Percentiles rank a stretch among this genome's conserved stretches.
Evolutionary conservation across 2,113 vertebrate species (phyloP).

Genomic region (Zosterops pallidus): DNA sequence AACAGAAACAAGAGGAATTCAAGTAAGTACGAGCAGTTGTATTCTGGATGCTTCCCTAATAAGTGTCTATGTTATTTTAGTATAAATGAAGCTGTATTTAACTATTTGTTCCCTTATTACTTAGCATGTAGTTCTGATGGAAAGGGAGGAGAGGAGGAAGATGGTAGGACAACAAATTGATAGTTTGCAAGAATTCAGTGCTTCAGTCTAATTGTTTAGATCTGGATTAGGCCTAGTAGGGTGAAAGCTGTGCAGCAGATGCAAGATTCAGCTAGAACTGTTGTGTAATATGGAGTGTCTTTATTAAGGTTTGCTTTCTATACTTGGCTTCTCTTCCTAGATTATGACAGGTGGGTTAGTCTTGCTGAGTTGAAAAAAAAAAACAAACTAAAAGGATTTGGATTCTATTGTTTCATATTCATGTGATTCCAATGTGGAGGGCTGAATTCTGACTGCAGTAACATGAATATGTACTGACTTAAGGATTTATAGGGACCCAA

Average conservation of each 20-base stretch:
- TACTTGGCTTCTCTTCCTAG: neutral
- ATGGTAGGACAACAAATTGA: neutral
- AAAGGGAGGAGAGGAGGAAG: neutral
- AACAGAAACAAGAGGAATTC: conserved; percentile 98
- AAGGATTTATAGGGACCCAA: neutral
- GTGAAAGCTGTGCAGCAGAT: neutral
- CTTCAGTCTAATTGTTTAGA: neutral
- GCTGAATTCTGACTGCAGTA: neutral
- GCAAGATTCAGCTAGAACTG: neutral
- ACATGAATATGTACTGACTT: neutral
- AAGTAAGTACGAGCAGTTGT: conserved; percentile 79
- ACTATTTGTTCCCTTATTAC: neutral
- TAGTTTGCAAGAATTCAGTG: neutral
- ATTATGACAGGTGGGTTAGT: neutral
- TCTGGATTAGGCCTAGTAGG: neutral
- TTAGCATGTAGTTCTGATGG: neutral
- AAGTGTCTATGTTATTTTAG: neutral
- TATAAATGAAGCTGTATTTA: neutral
- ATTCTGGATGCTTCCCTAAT: neutral
- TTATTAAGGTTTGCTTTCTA: neutral
- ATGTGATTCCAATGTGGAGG: neutral
- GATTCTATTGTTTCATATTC: neutral
- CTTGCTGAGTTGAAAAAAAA: neutral
- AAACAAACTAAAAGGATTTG: neutral
- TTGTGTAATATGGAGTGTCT: neutral